Conservation (phyloP, 2,113 vertebrate species). For the Vulpes vulpes region DNA sequence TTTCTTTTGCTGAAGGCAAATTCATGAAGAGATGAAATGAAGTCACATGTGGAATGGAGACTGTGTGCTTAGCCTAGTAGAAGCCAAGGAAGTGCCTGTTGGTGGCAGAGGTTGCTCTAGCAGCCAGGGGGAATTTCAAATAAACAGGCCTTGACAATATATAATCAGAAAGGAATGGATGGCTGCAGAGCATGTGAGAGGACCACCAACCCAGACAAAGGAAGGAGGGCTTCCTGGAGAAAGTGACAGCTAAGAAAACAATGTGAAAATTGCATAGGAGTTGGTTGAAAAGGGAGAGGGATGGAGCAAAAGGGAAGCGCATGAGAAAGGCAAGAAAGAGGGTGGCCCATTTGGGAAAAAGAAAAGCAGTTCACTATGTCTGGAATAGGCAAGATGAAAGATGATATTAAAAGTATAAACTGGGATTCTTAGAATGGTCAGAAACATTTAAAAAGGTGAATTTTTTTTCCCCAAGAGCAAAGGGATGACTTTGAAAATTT, state of each 20-base stretch:
- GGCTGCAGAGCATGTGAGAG: background rate
- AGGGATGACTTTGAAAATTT: background rate
- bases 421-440: background rate
- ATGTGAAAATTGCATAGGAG: background rate
- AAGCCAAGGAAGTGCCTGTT: background rate
- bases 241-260: background rate
- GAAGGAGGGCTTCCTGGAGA: background rate
- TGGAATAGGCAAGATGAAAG: background rate
- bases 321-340: background rate
- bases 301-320: background rate
- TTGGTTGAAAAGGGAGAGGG: background rate
- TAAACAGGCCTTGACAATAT: background rate
- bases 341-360: background rate
- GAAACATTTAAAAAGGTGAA: background rate
- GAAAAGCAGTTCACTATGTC: background rate
- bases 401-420: background rate
- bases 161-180: background rate
- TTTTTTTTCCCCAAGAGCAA: background rate
- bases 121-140: background rate
- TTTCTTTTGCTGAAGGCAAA: slow-evolving; percentile 49
- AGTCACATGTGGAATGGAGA: background rate
- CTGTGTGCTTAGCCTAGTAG: background rate
- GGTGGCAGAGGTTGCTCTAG: background rate
- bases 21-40: slow-evolving; percentile 39
- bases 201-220: background rate